These are phyloP conservation scores for Echiichthys vipera DNA, from an alignment of 2,797 vertebrate species.

Conservation along the genomic window DNA sequence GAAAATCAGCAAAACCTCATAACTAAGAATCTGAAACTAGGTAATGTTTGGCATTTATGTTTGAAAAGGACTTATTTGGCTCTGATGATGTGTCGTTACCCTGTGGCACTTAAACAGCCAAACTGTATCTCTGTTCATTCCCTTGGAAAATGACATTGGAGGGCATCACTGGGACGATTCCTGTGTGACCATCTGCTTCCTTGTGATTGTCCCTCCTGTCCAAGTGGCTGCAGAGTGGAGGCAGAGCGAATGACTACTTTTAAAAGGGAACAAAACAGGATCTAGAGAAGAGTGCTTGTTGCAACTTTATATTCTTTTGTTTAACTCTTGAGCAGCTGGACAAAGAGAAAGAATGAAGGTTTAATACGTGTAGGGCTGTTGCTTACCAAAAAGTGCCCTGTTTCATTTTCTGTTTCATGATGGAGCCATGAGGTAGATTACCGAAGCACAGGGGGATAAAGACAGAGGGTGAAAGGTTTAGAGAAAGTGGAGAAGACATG, in stretches of 20 bases:
- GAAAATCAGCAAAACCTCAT: not conserved
- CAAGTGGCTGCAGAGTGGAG: conserved; percentile 54
- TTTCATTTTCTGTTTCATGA: conserved; percentile 47
- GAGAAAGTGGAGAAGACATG: conserved; percentile 14
- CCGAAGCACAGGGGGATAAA: conserved; percentile 31
- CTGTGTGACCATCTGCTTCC: conserved; percentile 79
- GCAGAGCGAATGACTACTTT: conserved; percentile 35
- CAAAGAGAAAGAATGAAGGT: not conserved
- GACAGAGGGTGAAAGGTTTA: conserved; percentile 17
- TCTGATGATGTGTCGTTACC: conserved; percentile 16
- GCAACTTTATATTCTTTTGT: not conserved
- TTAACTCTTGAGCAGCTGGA: not conserved
- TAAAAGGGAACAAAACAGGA: conserved; percentile 40
- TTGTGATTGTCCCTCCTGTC: conserved; percentile 65
- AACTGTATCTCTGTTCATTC: conserved; percentile 64
- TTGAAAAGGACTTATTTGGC: not conserved
- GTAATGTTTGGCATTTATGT: not conserved
- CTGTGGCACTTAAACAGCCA: conserved; percentile 55
- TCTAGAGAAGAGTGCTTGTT: not conserved
- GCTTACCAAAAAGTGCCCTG: conserved; percentile 4
- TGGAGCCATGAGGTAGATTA: conserved; percentile 44
- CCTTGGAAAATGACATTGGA: conserved; percentile 69
- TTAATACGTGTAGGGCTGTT: not conserved
- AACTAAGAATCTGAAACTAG: not conserved
- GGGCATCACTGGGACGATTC: conserved; percentile 63